These are phyloP conservation scores for Coracopsis vasa DNA, from an alignment of 2,113 vertebrate species.

Conservation along the genomic window DNA sequence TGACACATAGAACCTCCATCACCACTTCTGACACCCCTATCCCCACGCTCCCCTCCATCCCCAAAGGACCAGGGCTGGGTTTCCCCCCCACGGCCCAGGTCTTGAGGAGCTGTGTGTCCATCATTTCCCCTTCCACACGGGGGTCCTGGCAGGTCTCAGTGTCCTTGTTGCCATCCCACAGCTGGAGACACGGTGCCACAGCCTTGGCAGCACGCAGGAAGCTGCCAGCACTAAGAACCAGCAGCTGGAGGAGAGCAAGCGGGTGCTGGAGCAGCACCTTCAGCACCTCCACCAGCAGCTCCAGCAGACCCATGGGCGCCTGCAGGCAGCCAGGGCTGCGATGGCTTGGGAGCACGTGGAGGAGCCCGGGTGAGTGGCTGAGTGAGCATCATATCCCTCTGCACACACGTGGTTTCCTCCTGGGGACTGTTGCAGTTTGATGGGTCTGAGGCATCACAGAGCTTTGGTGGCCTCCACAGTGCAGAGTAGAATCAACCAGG, in stretches of 20 bases:
- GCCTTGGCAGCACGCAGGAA: conserved; percentile 45
- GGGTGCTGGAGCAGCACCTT: conserved; percentile 52
- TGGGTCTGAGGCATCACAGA: fast-evolving
- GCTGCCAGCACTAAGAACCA: conserved; percentile 30
- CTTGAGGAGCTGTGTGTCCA: not conserved
- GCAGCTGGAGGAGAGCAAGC: conserved; percentile 63
- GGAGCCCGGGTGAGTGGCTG: conserved; percentile 29
- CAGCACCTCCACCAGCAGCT: conserved; percentile 68
- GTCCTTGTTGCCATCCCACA: not conserved
- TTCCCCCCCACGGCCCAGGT: not conserved
- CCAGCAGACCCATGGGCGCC: conserved; percentile 44
- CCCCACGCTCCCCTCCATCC: not conserved
- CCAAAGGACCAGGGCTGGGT: not conserved
- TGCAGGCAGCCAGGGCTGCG: not conserved
- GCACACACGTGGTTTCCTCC: fast-evolving
- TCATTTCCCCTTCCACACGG: fast-evolving
- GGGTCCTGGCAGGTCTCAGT: not conserved
- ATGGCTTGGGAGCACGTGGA: conserved; percentile 5
- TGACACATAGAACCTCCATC: not conserved
- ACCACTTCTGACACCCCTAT: not conserved
- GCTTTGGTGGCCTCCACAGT: not conserved
- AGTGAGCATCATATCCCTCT: fast-evolving
- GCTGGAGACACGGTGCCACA: conserved; percentile 69
- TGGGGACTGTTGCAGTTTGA: not conserved
- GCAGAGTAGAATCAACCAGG: not conserved